phyloP scores from a whole-genome alignment of 2,888 invertebrate species.

The Eupithecia inturbata region DNA sequence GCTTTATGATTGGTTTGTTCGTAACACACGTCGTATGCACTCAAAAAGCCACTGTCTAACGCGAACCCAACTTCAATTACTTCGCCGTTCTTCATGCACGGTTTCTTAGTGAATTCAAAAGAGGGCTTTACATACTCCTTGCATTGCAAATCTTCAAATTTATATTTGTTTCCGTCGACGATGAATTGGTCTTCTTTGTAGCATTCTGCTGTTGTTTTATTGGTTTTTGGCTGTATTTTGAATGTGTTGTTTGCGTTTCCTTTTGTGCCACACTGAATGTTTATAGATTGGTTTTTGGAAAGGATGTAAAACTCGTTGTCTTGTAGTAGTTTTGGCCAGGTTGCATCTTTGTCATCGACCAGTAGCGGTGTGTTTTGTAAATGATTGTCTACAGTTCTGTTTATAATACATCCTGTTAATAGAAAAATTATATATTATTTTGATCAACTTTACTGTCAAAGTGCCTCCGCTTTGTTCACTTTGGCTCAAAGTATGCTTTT shows the following conservation, averaged over 20 bases:
- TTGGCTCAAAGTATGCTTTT: background rate
- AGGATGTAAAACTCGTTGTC: conserved; percentile 18
- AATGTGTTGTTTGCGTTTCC: conserved; percentile 32
- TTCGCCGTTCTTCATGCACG: conserved; percentile 24
- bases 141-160: conserved; percentile 37
- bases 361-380: conserved; percentile 26
- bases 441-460: background rate
- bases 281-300: conserved; percentile 21
- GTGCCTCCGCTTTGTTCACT: background rate
- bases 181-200: conserved; percentile 35
- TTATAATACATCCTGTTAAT: conserved; percentile 32
- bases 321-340: conserved; percentile 2
- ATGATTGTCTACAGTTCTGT: conserved; percentile 16
- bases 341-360: conserved; percentile 2
- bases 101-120: conserved; percentile 15
- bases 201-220: conserved; percentile 36
- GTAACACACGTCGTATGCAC: conserved; percentile 37
- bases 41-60: conserved; percentile 28
- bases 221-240: conserved; percentile 24
- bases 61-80: conserved; percentile 32
- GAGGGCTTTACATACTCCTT: conserved; percentile 24
- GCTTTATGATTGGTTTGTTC: conserved; percentile 19
- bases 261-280: conserved; percentile 32
- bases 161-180: conserved; percentile 32
- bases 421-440: background rate